Evolutionary conservation across 2,888 invertebrate species (phyloP), one percentile per base, ranked within the genome.

Genomic region (Sipunculus nudus): DNA sequence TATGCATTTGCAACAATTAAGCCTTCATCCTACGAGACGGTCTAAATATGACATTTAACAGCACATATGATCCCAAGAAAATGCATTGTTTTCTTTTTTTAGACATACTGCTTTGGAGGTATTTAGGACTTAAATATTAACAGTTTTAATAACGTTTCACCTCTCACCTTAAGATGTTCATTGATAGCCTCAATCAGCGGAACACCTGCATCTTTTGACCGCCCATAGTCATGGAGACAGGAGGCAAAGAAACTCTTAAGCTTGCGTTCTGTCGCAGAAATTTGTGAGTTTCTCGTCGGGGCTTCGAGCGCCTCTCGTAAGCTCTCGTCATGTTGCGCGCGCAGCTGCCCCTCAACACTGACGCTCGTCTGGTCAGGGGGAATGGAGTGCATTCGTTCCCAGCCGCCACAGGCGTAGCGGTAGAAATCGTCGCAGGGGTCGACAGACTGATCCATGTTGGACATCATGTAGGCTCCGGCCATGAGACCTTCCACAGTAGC

Each of bases 371-470:
- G 78, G 48, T 85, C 85, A 23, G 80, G 76, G 1, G 87, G 86
- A 43, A 86, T 75, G 1, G 82, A 76, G 67, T 85, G 79, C 21
- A 78, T 76, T 40, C 77, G 70, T 23, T 86, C 70, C 87, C 87
- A 88, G 25, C 84, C 82, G 2, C 86, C 86, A 70, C 88, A 88
- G 1, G 87, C 82, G 75, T 85, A 87, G 29, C 79, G 77, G 84
- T 86, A 85, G 72, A 87, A 84, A 70, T 86, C 80, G 6, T 81
- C 76, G 73, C 88, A 88, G 5, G 86, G 86, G 49, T 71, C 59
- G 10, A 57, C 48, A 32, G 45, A 52, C 8, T 38, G 19, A 38
- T 73, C 68, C 29, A 67, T 50, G 26, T 47, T 58, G 31, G 54
- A 45, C n/a, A 59, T 21, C 39, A 63, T 48, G 21, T 49, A 41